Conservation (phyloP, 2,888 invertebrate species). For the Rhagium mordax region DNA sequence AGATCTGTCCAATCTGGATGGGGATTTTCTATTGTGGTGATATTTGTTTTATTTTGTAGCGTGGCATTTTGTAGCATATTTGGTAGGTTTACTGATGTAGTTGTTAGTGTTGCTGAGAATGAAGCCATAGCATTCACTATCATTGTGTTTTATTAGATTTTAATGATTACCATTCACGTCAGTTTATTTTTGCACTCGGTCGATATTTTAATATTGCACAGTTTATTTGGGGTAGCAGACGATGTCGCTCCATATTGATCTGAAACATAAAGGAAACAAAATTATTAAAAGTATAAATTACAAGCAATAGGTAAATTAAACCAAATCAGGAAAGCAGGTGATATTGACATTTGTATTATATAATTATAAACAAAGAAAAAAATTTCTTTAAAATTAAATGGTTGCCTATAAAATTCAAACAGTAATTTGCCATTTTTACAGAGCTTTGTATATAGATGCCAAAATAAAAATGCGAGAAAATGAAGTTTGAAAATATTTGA, state of each 20-base stretch:
- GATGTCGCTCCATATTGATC: constrained; percentile 20
- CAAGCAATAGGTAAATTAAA: background rate
- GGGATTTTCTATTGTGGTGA: constrained; percentile 64
- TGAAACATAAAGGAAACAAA: background rate
- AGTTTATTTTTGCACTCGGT: constrained; percentile 14
- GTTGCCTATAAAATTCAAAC: background rate
- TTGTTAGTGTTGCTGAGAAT: constrained; percentile 66
- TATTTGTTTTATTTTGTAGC: constrained; percentile 60
- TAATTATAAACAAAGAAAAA: too few relatives aligned
- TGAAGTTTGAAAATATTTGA: too few relatives aligned
- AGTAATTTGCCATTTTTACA: too few relatives aligned
- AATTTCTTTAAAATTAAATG: background rate
- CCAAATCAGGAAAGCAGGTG: background rate
- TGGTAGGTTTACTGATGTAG: constrained; percentile 60
- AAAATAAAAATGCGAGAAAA: too few relatives aligned
- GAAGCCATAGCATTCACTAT: constrained; percentile 70
- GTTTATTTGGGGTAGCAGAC: background rate
- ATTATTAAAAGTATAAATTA: background rate
- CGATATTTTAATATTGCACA: background rate
- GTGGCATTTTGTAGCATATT: constrained; percentile 59
- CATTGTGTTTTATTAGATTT: constrained; percentile 61
- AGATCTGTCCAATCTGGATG: constrained; percentile 72
- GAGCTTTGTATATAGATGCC: too few relatives aligned
- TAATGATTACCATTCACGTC: background rate
- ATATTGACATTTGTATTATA: background rate